These are phyloP conservation scores for Trypoxylon attenuatum DNA, from an alignment of 2,888 invertebrate genomes.

Conservation along the genomic window DNA sequence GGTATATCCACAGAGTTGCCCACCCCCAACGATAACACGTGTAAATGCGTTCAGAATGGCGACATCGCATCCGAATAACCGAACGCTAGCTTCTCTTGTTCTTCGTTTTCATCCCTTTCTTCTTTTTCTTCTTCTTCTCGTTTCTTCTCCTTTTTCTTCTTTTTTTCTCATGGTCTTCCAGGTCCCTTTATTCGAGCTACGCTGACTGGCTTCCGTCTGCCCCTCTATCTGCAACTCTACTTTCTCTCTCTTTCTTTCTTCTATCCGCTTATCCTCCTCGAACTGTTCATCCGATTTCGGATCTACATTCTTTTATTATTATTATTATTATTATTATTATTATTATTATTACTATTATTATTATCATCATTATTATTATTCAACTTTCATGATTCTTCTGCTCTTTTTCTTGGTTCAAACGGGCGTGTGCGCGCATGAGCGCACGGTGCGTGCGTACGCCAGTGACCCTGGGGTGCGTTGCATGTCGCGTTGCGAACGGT, in stretches of 20 bases:
- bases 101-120: not conserved
- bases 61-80: not conserved
- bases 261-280: not conserved
- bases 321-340: too few species aligned
- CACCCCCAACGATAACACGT: conserved; percentile 17
- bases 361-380: too few species aligned
- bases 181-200: not conserved
- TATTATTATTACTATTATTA: too few species aligned
- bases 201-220: not conserved
- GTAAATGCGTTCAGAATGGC: conserved; percentile 15
- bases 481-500: conserved; percentile 53
- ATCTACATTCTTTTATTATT: not conserved
- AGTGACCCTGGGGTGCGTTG: conserved; percentile 60
- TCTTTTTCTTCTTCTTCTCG: not conserved
- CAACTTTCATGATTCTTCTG: too few species aligned
- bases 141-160: not conserved
- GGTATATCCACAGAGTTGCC: conserved; percentile 10
- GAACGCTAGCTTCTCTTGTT: not conserved
- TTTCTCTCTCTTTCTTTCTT: not conserved
- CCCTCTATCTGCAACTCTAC: not conserved
- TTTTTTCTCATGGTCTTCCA: not conserved
- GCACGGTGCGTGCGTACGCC: conserved; percentile 29
- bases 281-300: not conserved
- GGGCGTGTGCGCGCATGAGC: conserved; percentile 22
- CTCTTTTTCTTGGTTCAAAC: not conserved